Conservation (phyloP, 2,797 vertebrate species). For the Molossus molossus region DNA sequence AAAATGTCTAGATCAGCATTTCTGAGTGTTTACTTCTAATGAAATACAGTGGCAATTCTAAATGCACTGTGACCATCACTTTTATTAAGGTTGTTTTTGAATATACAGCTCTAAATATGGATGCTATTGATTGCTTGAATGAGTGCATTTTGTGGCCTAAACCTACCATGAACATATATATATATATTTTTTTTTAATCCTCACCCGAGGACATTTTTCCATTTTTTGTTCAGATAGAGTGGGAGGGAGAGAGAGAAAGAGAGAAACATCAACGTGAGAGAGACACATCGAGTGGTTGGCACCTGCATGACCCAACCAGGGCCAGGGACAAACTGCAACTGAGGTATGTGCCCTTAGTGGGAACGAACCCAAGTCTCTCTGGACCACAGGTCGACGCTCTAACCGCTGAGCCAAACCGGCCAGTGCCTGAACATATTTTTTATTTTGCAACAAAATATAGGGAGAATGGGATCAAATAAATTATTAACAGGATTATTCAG, state of each 20-base stretch:
- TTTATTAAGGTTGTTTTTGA: slow-evolving; percentile 27
- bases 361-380: too few species aligned
- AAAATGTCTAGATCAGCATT: slow-evolving; percentile 19
- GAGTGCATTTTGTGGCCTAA: slow-evolving; percentile 9
- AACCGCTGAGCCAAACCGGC: too few species aligned
- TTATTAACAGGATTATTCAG: neutral
- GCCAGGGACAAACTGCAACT: too few species aligned
- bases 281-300: too few species aligned
- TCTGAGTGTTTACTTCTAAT: slow-evolving; percentile 33
- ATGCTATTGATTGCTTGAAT: neutral
- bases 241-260: too few species aligned
- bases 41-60: neutral
- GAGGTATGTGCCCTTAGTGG: too few species aligned
- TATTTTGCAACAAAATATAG: slow-evolving; percentile 57
- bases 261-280: too few species aligned
- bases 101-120: neutral
- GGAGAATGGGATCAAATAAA: neutral
- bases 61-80: neutral
- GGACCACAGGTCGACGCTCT: too few species aligned
- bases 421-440: neutral
- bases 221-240: too few species aligned
- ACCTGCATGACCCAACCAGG: too few species aligned
- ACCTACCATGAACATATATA: neutral
- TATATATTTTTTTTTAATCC: too few species aligned
- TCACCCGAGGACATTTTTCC: too few species aligned